Conservation (phyloP, 2,113 vertebrate genomes). For the Semicossyphus pulcher region DNA sequence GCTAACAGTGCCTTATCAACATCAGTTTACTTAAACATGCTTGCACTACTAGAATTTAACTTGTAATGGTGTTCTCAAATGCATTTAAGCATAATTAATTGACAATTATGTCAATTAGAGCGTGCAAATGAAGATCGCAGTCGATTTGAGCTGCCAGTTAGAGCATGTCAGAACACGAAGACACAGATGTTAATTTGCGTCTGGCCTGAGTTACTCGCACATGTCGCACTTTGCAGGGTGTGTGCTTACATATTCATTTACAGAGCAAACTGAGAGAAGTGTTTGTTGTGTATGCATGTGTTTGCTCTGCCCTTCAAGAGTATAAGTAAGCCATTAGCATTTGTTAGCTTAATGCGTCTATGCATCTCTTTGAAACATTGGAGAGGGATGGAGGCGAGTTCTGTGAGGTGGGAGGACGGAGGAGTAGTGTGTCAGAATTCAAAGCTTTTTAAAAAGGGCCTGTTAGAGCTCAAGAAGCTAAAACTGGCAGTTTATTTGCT, state of each 20-base stretch:
- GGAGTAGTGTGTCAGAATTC: background rate
- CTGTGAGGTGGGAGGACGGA: background rate
- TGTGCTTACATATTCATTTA: background rate
- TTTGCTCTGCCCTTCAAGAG: background rate
- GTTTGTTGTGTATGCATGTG: background rate
- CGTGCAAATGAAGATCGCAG: slow-evolving; percentile 12
- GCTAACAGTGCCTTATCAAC: background rate
- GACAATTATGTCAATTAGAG: slow-evolving; percentile 24
- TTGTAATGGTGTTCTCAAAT: background rate
- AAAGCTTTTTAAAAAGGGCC: background rate
- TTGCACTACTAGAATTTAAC: background rate
- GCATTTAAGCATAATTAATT: slow-evolving; percentile 13
- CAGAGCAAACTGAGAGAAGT: background rate
- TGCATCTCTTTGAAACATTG: background rate
- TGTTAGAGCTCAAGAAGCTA: background rate
- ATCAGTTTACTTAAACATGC: background rate
- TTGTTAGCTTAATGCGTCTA: background rate
- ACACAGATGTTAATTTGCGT: slow-evolving; percentile 14
- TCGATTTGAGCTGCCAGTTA: slow-evolving; percentile 2
- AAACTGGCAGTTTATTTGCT: too few species aligned
- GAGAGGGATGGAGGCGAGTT: background rate
- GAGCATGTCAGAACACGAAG: background rate
- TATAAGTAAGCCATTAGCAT: background rate
- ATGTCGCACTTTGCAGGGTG: background rate
- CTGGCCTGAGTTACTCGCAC: background rate